Evolutionary conservation across 2,113 vertebrate species (phyloP), one percentile per base, ranked within the genome.

Genomic region (Syngnathus floridae): DNA sequence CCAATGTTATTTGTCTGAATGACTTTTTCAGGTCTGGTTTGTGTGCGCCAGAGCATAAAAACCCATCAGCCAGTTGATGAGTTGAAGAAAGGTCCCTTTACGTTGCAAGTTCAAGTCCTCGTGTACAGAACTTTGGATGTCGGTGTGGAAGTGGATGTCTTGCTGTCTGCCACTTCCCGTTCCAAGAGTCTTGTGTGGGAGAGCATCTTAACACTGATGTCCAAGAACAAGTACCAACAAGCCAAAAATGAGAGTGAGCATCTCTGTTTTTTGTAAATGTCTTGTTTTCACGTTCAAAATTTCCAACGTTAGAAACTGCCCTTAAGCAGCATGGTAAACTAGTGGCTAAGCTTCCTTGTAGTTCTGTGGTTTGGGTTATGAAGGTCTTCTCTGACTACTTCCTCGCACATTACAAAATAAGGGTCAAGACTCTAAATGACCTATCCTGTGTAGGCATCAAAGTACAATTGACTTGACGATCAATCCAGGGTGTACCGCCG

Each of bases 71-170:
- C 88, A 0, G 67, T 90, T 9, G 88, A 91, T 68, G 88, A 90
- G 67, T 71, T 90, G 77, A 90, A 88, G 79, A 90, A 81, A 74
- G 85, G 86, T 17, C 69, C 66, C 0, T 90, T 90, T 67, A 62
- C 1, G 4, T 77, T 89, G 71, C 81, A 73, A 66, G 85, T 67
- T 11, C 12, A 26, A 67, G 84, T 89, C 21, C 49, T 74, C 67
- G 70, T 58, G 31, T 90, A 88, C 69, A 76, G 75, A 62, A 60
- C n/a, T 0, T 63, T 63, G 1, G 74, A 80, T 10, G 59, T 62
- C 3, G 88, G 88, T 4, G 84, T 85, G 69, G 88, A 90, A 64
- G 89, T 90, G 73, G 88, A 90, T 69, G 45, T 90, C 35, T 13
- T 59, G 52, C 77, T 89, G 62, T 74, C 77, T 16, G 85, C 84